A percentile compares a stretch with the other conserved stretches of the same genome.
These are phyloP conservation scores for Telmatherina bonti DNA, from an alignment of 2,797 vertebrate genomes.

Conservation along the genomic window DNA sequence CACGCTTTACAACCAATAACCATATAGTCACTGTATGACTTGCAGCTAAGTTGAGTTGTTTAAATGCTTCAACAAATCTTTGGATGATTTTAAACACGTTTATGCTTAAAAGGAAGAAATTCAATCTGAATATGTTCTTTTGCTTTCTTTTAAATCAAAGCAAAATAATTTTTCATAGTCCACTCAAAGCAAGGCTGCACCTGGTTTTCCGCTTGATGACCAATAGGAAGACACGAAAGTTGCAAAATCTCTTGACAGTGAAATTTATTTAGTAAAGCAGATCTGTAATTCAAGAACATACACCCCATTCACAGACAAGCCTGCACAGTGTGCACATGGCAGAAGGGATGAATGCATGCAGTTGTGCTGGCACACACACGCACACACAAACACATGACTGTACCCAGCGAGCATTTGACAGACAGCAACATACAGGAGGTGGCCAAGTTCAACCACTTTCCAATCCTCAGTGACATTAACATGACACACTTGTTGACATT, in stretches of 20 bases:
- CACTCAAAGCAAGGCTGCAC: conserved; percentile 1
- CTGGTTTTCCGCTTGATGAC: conserved; percentile 16
- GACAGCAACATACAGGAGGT: conserved; percentile 68
- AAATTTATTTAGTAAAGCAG: conserved; percentile 51
- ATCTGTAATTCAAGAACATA: conserved; percentile 69
- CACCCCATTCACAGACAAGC: conserved; percentile 64
- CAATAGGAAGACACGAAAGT: conserved; percentile 39
- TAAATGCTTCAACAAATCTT: not conserved
- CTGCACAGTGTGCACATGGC: conserved; percentile 63
- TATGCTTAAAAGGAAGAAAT: not conserved
- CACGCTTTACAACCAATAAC: conserved; percentile 16
- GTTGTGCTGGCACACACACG: conserved; percentile 46
- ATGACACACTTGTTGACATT: conserved; percentile 51
- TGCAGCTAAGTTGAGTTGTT: not conserved
- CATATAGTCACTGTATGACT: conserved; percentile 18
- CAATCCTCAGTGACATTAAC: conserved; percentile 66
- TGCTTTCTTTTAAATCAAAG: rapidly evolving
- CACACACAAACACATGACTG: conserved; percentile 62
- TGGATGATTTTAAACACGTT: not conserved
- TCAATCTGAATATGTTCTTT: not conserved
- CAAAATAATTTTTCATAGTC: rapidly evolving
- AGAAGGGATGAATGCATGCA: conserved; percentile 61
- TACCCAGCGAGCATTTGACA: conserved; percentile 66
- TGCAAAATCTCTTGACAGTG: conserved; percentile 61
- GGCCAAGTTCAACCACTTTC: conserved; percentile 66